Percentiles rank a stretch among this genome's conserved stretches.
Conservation (phyloP, 2,888 invertebrate genomes). For the Lasioglossum zephyrum region DNA sequence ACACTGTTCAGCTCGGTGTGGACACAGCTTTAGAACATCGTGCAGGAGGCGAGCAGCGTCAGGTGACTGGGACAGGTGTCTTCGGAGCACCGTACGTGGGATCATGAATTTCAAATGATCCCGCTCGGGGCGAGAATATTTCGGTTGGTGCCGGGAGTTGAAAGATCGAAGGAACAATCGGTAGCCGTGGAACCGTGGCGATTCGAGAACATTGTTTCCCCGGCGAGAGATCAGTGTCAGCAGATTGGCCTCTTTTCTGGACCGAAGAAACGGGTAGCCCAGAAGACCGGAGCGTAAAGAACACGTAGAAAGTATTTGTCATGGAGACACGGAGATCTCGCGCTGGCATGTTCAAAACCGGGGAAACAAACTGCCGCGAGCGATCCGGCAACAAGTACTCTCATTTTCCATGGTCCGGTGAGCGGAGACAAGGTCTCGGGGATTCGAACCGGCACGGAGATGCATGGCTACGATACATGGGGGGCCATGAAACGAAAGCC, state of each 20-base stretch:
- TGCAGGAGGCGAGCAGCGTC: neutral
- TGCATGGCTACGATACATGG: slow-evolving; percentile 37
- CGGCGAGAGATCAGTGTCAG: slow-evolving; percentile 54
- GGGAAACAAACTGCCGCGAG: slow-evolving; percentile 53
- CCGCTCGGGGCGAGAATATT: slow-evolving; percentile 11
- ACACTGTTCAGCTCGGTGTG: neutral
- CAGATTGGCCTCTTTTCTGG: slow-evolving; percentile 48
- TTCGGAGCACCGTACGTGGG: too few relatives aligned
- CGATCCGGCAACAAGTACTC: slow-evolving; percentile 63
- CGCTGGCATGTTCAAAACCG: slow-evolving; percentile 48
- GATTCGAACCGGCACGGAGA: slow-evolving; percentile 42
- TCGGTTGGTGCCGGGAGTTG: neutral
- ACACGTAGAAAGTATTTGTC: slow-evolving; percentile 70
- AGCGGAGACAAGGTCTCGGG: slow-evolving; percentile 74
- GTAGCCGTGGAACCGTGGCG: neutral
- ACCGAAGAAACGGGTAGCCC: slow-evolving; percentile 48
- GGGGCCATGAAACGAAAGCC: slow-evolving; percentile 20
- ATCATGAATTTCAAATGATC: slow-evolving; percentile 10
- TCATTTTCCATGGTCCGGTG: slow-evolving; percentile 76
- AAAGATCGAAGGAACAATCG: slow-evolving; percentile 4
- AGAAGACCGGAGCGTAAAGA: slow-evolving; percentile 50
- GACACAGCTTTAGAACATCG: neutral
- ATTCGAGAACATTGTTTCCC: slow-evolving; percentile 21
- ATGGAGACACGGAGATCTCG: slow-evolving; percentile 47
- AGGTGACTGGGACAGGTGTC: neutral